Evolutionary conservation across 1,140 invertebrate genomes (phyloP).

Genomic region (Hyles vespertilio): DNA sequence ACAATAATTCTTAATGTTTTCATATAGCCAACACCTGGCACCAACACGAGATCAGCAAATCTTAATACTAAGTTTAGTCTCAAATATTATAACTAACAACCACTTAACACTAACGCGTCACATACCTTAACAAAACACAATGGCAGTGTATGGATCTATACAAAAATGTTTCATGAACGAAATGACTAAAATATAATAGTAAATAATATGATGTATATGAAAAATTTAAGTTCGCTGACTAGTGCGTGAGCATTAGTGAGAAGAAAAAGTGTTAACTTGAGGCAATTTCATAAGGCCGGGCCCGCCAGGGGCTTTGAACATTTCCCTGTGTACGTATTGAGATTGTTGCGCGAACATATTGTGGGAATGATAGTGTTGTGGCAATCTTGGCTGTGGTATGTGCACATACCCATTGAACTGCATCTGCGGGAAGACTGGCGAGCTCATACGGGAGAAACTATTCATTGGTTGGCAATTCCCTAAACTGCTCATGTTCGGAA

Average conservation of each 20-base stretch:
- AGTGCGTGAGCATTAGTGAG: slow-evolving; percentile 41
- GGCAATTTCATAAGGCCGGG: slow-evolving; percentile 58
- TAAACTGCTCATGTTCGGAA: slow-evolving; percentile 36
- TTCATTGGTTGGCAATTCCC: slow-evolving; percentile 32
- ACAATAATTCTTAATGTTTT: slow-evolving; percentile 75
- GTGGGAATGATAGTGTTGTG: slow-evolving; percentile 39
- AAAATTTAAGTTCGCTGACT: slow-evolving; percentile 1
- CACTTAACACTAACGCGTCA: slow-evolving; percentile 60
- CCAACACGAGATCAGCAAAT: slow-evolving; percentile 68
- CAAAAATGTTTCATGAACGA: slow-evolving; percentile 46
- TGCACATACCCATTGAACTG: slow-evolving; percentile 64
- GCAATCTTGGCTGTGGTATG: slow-evolving; percentile 58
- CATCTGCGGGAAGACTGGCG: slow-evolving; percentile 64
- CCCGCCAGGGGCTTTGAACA: slow-evolving; percentile 52
- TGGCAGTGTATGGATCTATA: slow-evolving; percentile 61
- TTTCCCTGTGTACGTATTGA: slow-evolving; percentile 27
- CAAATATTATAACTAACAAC: slow-evolving; percentile 57
- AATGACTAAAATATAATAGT: no score
- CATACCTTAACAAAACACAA: slow-evolving; percentile 64
- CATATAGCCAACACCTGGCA: slow-evolving; percentile 63
- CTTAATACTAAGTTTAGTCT: slow-evolving; percentile 61
- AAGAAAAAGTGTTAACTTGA: slow-evolving; percentile 43
- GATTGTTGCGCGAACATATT: slow-evolving; percentile 37
- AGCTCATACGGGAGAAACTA: slow-evolving; percentile 43
- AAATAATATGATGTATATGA: slow-evolving; percentile 1